Percentiles rank a stretch among this genome's conserved stretches.
phyloP scores from a whole-genome alignment of 2,113 vertebrate species.

The Ptyas mucosa region DNA sequence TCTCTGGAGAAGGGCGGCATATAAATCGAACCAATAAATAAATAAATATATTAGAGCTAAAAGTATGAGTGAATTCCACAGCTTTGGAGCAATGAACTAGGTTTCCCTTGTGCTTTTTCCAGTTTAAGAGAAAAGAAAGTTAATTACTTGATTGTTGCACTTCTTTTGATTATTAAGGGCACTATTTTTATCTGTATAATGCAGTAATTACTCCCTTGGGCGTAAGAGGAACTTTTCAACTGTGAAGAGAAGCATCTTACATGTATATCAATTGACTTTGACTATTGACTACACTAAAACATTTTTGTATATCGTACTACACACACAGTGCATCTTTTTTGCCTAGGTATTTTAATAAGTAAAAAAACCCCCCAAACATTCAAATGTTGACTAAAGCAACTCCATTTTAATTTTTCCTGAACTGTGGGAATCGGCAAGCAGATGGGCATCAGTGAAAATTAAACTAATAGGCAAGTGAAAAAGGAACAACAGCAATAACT shows the following conservation, averaged over 20 bases:
- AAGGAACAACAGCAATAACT: background rate
- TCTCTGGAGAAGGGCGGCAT: too few species aligned
- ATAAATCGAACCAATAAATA: too few species aligned
- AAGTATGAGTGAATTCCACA: background rate
- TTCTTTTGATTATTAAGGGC: background rate
- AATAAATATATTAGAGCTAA: background rate
- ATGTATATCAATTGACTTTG: background rate
- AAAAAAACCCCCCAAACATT: background rate
- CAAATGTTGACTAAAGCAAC: background rate
- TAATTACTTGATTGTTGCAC: slow-evolving; percentile 25
- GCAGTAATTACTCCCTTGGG: background rate
- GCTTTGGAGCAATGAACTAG: background rate
- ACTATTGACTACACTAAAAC: background rate
- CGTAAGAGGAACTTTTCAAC: background rate
- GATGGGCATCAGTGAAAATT: background rate
- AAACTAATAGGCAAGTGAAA: background rate
- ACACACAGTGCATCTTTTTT: background rate
- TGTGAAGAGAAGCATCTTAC: background rate
- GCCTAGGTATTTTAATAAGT: background rate
- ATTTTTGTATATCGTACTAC: background rate
- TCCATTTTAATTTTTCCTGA: background rate
- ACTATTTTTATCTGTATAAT: background rate
- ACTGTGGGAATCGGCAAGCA: background rate
- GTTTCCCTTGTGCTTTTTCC: background rate
- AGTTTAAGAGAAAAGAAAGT: slow-evolving; percentile 1